Conservation (phyloP, 2,797 vertebrate species). For the Cynopterus sphinx region DNA sequence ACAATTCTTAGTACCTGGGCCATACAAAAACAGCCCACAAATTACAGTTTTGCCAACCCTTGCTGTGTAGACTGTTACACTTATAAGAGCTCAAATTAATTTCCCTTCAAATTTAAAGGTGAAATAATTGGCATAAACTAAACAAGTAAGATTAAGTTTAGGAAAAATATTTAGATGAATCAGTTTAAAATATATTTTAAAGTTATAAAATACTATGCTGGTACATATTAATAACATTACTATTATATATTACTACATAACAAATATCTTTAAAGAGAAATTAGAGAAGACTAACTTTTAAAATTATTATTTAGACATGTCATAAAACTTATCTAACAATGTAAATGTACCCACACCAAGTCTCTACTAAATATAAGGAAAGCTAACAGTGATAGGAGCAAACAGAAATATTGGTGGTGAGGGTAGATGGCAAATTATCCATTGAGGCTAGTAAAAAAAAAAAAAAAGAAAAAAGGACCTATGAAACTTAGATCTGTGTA, state of each 20-base stretch:
- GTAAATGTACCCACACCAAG: background rate
- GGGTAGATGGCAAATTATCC: background rate
- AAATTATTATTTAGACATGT: background rate
- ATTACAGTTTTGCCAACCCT: background rate
- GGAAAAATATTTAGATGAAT: background rate
- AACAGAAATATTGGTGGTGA: background rate
- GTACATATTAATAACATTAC: background rate
- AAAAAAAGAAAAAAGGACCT: slow-evolving; percentile 14
- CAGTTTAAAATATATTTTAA: background rate
- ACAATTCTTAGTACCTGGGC: background rate
- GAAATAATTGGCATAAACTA: background rate
- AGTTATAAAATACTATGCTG: background rate
- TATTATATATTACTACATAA: background rate
- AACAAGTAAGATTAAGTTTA: background rate
- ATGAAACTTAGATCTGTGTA: background rate
- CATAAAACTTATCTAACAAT: background rate
- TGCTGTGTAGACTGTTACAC: slow-evolving; percentile 2
- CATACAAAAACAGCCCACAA: background rate
- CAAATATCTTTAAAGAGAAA: background rate
- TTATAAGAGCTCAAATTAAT: slow-evolving; percentile 1
- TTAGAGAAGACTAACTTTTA: background rate
- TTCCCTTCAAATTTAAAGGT: slow-evolving; percentile 30
- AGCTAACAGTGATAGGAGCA: background rate
- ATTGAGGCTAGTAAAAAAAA: background rate
- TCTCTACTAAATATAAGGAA: background rate